Evolutionary conservation across 1,140 invertebrate species (phyloP), one percentile per base, ranked within the genome.

Genomic region (Stegodyphus dumicola): DNA sequence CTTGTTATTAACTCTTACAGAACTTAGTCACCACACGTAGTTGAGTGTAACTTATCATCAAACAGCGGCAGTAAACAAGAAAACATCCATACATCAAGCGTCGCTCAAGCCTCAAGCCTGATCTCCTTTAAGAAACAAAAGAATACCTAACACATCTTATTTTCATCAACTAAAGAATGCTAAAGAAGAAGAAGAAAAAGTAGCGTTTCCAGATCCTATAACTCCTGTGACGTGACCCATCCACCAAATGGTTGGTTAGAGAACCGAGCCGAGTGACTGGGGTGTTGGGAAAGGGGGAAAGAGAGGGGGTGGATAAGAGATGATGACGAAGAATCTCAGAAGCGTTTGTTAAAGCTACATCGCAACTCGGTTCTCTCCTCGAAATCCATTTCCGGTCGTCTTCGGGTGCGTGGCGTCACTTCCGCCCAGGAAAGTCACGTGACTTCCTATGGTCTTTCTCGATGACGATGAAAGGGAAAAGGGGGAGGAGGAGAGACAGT

Each of bases 351-450:
- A 80, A 80, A 71, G 78, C 78, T 33, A 33, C 33, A 53, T 69
- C 66, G 49, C 67, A 53, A 53, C 78, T 65, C 7, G 75, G 17
- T 53, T 77, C 75, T 70, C 77, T 79, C 52, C 77, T 80, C 67
- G 78, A 80, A 80, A 80, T 80, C 78, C 78, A 80, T 80, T 80
- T 80, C 78, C 78, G 78, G 67, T 9, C 33, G 67, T 69, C 48
- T 64, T 73, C 53, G 78, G 67, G 66, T 70, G 78, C 69, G 67
- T 80, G 66, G 67, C 78, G 69, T 80, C 78, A 80, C 78, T 71
- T 80, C 78, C 78, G 78, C n/a, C n/a, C 13, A n/a, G 33, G 48
- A 48, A 69, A 80, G 78, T 80, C 78, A 80, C 78, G 78, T 80
- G 48, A 80, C 67, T 33, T 33, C 33, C 33, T 33, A 33, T 33